Conservation (phyloP, 2,797 vertebrate species). For the Sebastes nivosus region DNA sequence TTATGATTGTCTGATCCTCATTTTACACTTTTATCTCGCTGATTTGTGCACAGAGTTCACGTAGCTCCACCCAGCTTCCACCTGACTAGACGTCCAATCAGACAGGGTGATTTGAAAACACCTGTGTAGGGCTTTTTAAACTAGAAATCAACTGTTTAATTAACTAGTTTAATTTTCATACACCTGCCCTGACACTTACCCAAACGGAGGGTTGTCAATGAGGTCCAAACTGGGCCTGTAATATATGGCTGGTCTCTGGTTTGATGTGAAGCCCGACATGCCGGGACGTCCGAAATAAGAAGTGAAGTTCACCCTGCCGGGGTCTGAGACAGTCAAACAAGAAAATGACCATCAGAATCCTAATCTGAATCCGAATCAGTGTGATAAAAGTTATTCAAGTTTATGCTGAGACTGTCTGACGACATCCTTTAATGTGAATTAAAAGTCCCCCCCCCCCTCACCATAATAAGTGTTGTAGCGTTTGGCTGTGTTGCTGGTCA, state of each 20-base stretch:
- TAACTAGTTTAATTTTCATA: not conserved
- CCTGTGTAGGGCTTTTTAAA: not conserved
- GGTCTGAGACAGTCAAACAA: not conserved
- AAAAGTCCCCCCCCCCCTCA: slow-evolving; percentile 4
- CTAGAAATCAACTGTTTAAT: not conserved
- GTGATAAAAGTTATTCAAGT: not conserved
- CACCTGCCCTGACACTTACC: slow-evolving; percentile 50
- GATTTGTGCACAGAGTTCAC: not conserved
- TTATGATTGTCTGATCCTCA: not conserved
- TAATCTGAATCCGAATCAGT: not conserved
- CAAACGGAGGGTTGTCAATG: slow-evolving; percentile 62
- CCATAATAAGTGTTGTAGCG: slow-evolving; percentile 43
- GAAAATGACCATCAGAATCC: not conserved
- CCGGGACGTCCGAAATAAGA: slow-evolving; percentile 25
- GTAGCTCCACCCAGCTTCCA: not conserved
- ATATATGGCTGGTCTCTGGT: slow-evolving; percentile 58
- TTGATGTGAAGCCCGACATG: slow-evolving; percentile 55
- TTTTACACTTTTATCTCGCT: not conserved
- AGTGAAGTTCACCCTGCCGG: slow-evolving; percentile 17
- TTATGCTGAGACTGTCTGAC: not conserved
- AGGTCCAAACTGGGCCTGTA: slow-evolving; percentile 60
- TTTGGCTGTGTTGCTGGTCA: slow-evolving; percentile 28
- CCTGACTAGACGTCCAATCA: not conserved
- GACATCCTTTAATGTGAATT: not conserved
- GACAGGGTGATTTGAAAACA: not conserved